Base-by-base conservation (phyloP, 2,888 invertebrate genomes). In the Tortrix viridana region DNA sequence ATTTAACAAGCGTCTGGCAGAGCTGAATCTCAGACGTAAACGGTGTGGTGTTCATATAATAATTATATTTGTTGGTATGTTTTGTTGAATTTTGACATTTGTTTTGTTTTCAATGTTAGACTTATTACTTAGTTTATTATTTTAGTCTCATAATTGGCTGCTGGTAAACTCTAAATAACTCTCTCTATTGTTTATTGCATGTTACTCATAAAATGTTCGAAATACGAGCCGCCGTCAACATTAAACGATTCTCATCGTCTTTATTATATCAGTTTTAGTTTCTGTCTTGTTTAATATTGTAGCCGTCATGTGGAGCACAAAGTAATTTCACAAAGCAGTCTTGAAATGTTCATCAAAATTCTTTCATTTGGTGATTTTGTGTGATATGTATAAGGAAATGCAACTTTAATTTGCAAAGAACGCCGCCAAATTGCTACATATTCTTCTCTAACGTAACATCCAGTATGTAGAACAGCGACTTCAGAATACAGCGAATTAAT, bases 401-500 rank as follows among this genome's bases (percentile, higher is more conserved):
- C 37, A 49, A 46, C 5, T 52, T 22, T 43, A 37, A 56, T 44
- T 22, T 38, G n/a, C 22, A 6, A 23, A 49, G 48, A 50, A 32
- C 55, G 32, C 44, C 54, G 26, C 48, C 47, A 43, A 48, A 20
- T 14, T 20, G 50, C 22, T 38, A n/a, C 19, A 9, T 26, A n/a
- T n/a, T n/a, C 37, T 54, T 44, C 49, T 50, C 18, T 49, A 32
- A 44, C 48, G 26, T 16, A 46, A 46, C 23, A 56, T 50, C 14
- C 18, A n/a, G 37, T 43, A 16, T 55, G 44, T 32, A 22, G n/a
- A n/a, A n/a, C n/a, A n/a, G n/a, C n/a, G n/a, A n/a, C n/a, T n/a
- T n/a, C n/a, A 12, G 38, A 49, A 43, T 55, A 38, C 61, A 44
- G 61, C 56, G 44, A 58, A 63, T 63, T 63, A 63, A 63, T 63